Conservation (phyloP, 2,888 invertebrate species). For the Selenia dentaria region DNA sequence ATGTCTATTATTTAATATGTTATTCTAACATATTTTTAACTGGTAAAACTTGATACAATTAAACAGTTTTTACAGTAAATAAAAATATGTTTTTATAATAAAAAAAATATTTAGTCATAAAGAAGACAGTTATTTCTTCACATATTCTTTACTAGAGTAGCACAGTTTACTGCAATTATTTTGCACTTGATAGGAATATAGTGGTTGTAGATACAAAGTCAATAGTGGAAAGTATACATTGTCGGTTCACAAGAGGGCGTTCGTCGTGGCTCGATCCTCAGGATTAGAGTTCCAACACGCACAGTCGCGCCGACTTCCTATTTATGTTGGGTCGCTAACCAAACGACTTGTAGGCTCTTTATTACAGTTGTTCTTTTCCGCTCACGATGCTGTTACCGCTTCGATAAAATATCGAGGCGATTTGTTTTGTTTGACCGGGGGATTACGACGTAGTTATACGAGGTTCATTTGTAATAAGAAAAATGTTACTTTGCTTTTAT, state of each 20-base stretch:
- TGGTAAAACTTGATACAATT: too few species aligned
- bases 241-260: slow-evolving; percentile 41
- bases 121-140: too few species aligned
- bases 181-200: slow-evolving; percentile 9
- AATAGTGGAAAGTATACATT: slow-evolving; percentile 57
- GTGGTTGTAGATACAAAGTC: slow-evolving; percentile 47
- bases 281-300: slow-evolving; percentile 79
- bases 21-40: too few species aligned
- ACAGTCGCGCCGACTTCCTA: slow-evolving; percentile 64
- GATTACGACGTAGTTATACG: slow-evolving; percentile 41
- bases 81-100: too few species aligned
- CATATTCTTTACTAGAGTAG: too few species aligned
- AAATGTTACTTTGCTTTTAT: slow-evolving; percentile 24
- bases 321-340: slow-evolving; percentile 76
- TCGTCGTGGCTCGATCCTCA: slow-evolving; percentile 61
- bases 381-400: slow-evolving; percentile 71
- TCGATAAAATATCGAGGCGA: slow-evolving; percentile 71
- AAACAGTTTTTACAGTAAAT: too few species aligned
- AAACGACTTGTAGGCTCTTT: slow-evolving; percentile 83
- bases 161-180: too few species aligned
- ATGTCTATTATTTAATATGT: too few species aligned
- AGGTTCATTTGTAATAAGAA: slow-evolving; percentile 25
- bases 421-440: slow-evolving; percentile 58
- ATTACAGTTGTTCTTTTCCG: slow-evolving; percentile 82
- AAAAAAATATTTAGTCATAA: too few species aligned